Conservation (phyloP, 2,888 invertebrate species). For the Atethmia centrago region DNA sequence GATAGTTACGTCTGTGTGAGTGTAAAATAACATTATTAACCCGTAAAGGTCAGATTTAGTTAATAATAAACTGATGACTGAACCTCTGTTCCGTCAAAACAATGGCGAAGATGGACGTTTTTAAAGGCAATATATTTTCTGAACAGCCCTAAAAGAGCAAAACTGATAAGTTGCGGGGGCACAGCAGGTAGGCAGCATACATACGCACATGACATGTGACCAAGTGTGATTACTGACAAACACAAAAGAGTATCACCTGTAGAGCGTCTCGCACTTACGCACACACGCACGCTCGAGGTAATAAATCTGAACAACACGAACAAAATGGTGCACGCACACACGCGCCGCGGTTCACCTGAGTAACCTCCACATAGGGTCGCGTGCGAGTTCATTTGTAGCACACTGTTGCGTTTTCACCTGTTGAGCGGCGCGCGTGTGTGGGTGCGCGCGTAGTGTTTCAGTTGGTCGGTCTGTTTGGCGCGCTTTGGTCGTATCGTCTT, state of each 20-base stretch:
- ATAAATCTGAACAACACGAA: constrained; percentile 87
- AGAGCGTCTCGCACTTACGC: constrained; percentile 78
- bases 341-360: constrained; percentile 78
- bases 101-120: constrained; percentile 74
- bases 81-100: constrained; percentile 68
- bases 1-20: constrained; percentile 51
- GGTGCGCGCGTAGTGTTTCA: constrained; percentile 84
- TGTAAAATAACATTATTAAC: constrained; percentile 50
- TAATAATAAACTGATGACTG: constrained; percentile 65
- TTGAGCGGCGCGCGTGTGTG: constrained; percentile 82
- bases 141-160: constrained; percentile 85
- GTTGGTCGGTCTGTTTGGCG: constrained; percentile 87
- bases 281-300: constrained; percentile 73
- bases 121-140: constrained; percentile 76
- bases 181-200: constrained; percentile 87
- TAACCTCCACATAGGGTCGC: constrained; percentile 87
- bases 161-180: constrained; percentile 85
- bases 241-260: constrained; percentile 83
- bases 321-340: constrained; percentile 87
- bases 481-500: constrained; percentile 84
- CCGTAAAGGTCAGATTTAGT: constrained; percentile 62
- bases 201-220: constrained; percentile 86
- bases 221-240: constrained; percentile 76
- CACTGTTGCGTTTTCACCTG: constrained; percentile 89
- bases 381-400: constrained; percentile 83